Percentiles rank a stretch among this genome's conserved stretches.
Evolutionary conservation across 2,113 vertebrate species (phyloP).

Genomic region (Callithrix jacchus): DNA sequence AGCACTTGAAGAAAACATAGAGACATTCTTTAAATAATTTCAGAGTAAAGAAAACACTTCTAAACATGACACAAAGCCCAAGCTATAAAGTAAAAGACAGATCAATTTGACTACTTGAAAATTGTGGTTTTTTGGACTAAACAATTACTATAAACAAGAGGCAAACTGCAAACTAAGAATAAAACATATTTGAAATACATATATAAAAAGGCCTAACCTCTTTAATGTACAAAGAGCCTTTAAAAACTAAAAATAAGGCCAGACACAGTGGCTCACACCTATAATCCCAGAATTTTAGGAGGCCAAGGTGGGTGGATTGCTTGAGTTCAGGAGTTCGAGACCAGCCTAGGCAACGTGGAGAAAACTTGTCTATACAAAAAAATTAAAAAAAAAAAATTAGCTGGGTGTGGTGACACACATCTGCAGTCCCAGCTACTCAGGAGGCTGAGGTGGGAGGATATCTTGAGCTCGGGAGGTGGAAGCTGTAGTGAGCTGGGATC

Average conservation of each 20-base stretch:
- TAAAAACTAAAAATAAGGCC: neutral
- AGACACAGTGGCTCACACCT: no score
- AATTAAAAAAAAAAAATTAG: no score
- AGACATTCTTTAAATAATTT: neutral
- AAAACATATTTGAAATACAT: neutral
- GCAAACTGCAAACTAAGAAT: constrained; percentile 24
- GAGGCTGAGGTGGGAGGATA: no score
- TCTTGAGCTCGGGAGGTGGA: no score
- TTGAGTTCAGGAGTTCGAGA: no score
- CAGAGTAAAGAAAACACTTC: neutral
- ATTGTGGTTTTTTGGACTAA: neutral
- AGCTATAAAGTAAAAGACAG: neutral
- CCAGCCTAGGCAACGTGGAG: no score
- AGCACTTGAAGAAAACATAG: neutral
- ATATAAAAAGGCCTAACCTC: constrained; percentile 23
- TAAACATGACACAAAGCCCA: neutral
- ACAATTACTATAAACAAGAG: neutral
- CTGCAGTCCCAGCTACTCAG: no score
- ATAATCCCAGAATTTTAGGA: no score
- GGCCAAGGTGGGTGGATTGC: no score
- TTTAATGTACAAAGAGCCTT: neutral
- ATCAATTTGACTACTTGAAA: constrained; percentile 6
- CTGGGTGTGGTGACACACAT: no score
- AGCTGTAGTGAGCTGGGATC: no score
- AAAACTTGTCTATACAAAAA: no score